phyloP scores from a whole-genome alignment of 2,797 vertebrate species.

The Xenops minutus region DNA sequence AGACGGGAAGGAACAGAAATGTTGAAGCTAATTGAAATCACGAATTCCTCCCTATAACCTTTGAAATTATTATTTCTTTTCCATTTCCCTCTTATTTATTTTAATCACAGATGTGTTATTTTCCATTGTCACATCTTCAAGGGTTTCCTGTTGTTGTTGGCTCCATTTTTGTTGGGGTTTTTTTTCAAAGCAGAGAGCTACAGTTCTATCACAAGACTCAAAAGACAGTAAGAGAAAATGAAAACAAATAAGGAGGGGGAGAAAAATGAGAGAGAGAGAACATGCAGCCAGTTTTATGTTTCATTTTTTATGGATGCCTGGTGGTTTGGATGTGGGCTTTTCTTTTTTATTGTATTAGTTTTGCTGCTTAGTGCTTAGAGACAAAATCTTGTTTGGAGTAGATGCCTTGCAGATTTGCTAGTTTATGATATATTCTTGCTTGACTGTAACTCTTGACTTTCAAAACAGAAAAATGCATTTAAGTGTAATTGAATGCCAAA shows the following conservation, averaged over 20 bases:
- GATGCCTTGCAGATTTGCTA: slow-evolving; percentile 33
- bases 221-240: slow-evolving; percentile 48
- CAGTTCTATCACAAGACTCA: slow-evolving; percentile 30
- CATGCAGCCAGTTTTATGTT: slow-evolving; percentile 24
- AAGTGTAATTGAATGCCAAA: slow-evolving; percentile 35
- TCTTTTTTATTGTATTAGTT: slow-evolving; percentile 44
- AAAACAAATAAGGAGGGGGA: slow-evolving; percentile 33
- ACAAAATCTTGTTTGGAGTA: slow-evolving; percentile 39
- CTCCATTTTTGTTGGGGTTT: not conserved
- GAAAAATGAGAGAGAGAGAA: not conserved
- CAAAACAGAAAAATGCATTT: slow-evolving; percentile 50
- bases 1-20: slow-evolving; percentile 27
- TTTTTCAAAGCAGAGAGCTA: slow-evolving; percentile 20
- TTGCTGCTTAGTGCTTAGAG: slow-evolving; percentile 23
- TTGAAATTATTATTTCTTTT: slow-evolving; percentile 44
- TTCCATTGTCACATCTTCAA: slow-evolving; percentile 34
- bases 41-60: slow-evolving; percentile 49
- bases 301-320: slow-evolving; percentile 56
- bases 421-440: slow-evolving; percentile 41
- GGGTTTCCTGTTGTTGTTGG: not conserved
- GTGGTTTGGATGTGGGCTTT: slow-evolving; percentile 43
- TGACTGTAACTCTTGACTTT: slow-evolving; percentile 10
- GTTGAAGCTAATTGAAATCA: slow-evolving; percentile 60
- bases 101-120: slow-evolving; percentile 28
- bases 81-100: slow-evolving; percentile 60